A percentile compares a stretch with the other conserved stretches of the same genome.
Conservation (phyloP, 2,797 vertebrate species). For the Urophycis tenuis region DNA sequence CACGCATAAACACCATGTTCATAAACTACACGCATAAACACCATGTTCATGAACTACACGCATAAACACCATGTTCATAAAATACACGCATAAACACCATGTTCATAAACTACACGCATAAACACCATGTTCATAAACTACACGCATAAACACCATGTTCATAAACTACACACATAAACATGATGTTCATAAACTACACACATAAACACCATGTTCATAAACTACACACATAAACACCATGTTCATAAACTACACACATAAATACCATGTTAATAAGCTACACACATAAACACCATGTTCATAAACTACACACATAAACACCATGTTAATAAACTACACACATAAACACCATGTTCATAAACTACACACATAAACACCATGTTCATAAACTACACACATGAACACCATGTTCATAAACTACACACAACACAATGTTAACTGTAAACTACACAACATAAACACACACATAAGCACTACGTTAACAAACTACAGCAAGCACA, state of each 20-base stretch:
- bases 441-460: too few species aligned
- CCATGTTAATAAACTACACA: too few species aligned
- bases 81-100: neutral
- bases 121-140: too few species aligned
- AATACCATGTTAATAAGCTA: neutral
- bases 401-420: too few species aligned
- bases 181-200: neutral
- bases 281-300: too few species aligned
- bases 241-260: neutral
- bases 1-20: too few species aligned
- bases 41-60: too few species aligned
- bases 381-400: too few species aligned
- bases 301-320: neutral
- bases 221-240: neutral
- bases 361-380: too few species aligned
- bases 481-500: conserved; percentile 5
- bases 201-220: too few species aligned
- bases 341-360: neutral
- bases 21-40: neutral
- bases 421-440: too few species aligned
- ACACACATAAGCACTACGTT: neutral
- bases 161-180: neutral
- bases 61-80: neutral
- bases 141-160: neutral
- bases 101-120: too few species aligned